Base-by-base conservation (phyloP, 92 coral and sea anemone genomes). In the Porites divaricata region DNA sequence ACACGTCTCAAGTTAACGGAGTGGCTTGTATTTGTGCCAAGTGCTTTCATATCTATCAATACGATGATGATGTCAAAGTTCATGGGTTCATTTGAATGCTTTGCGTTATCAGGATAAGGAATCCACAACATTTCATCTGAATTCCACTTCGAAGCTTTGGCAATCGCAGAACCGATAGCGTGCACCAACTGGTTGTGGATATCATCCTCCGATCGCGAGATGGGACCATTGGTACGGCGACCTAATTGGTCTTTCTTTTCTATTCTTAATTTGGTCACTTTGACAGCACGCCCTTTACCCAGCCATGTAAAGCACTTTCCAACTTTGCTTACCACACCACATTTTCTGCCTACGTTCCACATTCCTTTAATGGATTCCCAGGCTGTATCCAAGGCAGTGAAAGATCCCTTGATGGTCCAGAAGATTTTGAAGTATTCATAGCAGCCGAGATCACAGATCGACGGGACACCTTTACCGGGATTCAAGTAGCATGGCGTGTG, bases 401-500 rank as follows among this genome's bases (percentile, higher is more conserved):
- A 92, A 7, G 94, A 82, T 1, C 81, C 86, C 26, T 92, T 94
- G 79, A 94, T 92, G 76, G 88, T 88, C 89, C 87, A 92, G 70
- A 94, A 88, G 76, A 92, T 90, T 78, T 85, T 75, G 19, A 73
- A 69, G 82, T 83, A 88, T 52, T 94, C 95, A 16, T 2, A 6
- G 15, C 86, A 70, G 15, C 72, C 81, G 41, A 94, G 87, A 63
- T 92, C 94, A 72, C 95, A 94, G 16, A 87, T 23, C 2, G 98
- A 94, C 1, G 93, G 93, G 24, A 51, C 86, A 22, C 65, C 81
- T 73, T 84, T 72, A 59, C 75, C 92, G 1, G 94, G 95, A 24
- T 84, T 72, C 58, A 92, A 49, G 77, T 92, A 92, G 80, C 95
- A 92, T 9, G 95, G 93, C 4, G 89, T 87, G 78, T 92, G 95